Evolutionary conservation across 1,140 invertebrate species (phyloP).

Genomic region (Phymastichus coffea): DNA sequence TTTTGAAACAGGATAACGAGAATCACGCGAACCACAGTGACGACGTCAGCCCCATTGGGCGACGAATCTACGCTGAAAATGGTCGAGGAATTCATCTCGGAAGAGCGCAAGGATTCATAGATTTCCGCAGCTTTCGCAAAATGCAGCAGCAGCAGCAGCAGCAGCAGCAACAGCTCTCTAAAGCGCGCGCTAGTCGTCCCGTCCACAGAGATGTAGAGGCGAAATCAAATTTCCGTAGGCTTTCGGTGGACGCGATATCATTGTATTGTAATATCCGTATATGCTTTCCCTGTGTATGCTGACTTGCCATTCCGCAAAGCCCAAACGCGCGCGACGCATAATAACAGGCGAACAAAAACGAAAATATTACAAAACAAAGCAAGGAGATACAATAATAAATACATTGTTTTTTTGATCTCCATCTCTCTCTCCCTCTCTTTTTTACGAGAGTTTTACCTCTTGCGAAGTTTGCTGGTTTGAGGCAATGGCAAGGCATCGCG

Average conservation of each 20-base stretch:
- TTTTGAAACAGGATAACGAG: constrained; percentile 52
- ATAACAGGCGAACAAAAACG: too few relatives aligned
- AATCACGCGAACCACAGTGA: constrained; percentile 52
- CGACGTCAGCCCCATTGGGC: constrained; percentile 37
- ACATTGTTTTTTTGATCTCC: too few relatives aligned
- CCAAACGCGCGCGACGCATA: too few relatives aligned
- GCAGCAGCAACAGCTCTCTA: too few relatives aligned
- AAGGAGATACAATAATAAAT: constrained; percentile 34
- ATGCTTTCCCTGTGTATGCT: constrained; percentile 26
- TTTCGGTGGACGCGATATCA: constrained; percentile 33
- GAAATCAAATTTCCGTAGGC: too few relatives aligned
- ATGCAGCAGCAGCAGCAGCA: too few relatives aligned
- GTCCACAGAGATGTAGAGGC: too few relatives aligned
- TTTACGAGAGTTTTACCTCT: neutral
- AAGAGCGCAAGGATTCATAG: constrained; percentile 56
- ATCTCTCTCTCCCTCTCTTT: constrained; percentile 7
- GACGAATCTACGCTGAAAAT: constrained; percentile 61
- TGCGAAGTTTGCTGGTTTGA: constrained; percentile 32
- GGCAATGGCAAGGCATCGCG: constrained; percentile 32
- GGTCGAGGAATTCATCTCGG: constrained; percentile 59
- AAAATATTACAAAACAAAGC: too few relatives aligned
- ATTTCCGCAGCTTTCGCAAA: too few relatives aligned
- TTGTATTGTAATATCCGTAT: constrained; percentile 27
- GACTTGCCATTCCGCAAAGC: constrained; percentile 37
- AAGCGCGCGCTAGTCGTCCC: too few relatives aligned